Evolutionary conservation across 2,888 invertebrate species (phyloP), one percentile per base, ranked within the genome.

Genomic region (Marronus borbonicus): DNA sequence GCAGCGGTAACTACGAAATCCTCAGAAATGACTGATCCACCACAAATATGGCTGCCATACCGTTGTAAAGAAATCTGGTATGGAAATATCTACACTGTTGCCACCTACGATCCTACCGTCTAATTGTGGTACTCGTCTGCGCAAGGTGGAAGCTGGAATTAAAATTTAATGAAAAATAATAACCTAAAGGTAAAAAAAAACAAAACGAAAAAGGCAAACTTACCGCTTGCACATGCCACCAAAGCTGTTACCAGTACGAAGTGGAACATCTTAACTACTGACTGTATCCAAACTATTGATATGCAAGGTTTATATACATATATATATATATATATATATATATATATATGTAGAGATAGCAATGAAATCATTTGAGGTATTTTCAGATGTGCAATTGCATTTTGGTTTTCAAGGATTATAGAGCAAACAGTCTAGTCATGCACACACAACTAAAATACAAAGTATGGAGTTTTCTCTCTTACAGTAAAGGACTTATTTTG

Each of bases 41-140:
- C 79, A 44, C 80, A 80, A 62, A 78, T 74, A 58, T 79, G 80
- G 50, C 78, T 76, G n/a, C 76, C 74, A 20, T 58, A 76, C 20
- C 31, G 68, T 58, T 69, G 39, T n/a, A 80, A 24, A 24, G 76
- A 80, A 12, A 79, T 60, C 50, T 79, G 80, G 31, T 79, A 78
- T 3, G 79, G 68, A 66, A 17, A 80, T 80, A 14, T 60, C 44
- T 5, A 31, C 78, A 31, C 14, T 50, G 5, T 58, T 20, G 28
- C 80, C 80, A 17, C 79, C 79, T 7, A 80, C 68, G n/a, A 80
- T 80, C 68, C 74, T 79, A 10, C 79, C 79, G 36, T 80, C 79
- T 14, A 74, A 68, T 4, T n/a, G 20, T 17, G 79, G 79, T 14
- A 77, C 31, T 0, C 20, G 12, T 14, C n/a, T 74, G 14, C 75